Evolutionary conservation across 2,113 vertebrate genomes (phyloP).

Genomic region (Ancistrus triradiatus): DNA sequence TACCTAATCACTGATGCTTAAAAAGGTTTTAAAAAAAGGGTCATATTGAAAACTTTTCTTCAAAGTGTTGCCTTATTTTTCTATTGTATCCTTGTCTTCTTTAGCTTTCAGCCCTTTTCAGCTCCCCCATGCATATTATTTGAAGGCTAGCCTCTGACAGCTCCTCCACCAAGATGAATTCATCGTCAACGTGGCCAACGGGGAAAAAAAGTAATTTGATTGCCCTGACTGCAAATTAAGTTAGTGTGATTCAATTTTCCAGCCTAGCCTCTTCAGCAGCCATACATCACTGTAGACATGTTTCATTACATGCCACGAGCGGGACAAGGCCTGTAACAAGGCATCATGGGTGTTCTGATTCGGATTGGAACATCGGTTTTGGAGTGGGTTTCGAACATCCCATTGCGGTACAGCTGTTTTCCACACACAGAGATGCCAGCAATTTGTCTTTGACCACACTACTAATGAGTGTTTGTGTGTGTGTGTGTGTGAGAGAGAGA

Average conservation of each 20-base stretch:
- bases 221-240: conserved; percentile 78
- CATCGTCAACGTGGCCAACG: conserved; percentile 66
- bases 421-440: conserved; percentile 36
- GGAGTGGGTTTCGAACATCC: conserved; percentile 37
- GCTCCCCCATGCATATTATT: neutral
- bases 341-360: conserved; percentile 63
- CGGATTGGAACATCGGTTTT: conserved; percentile 67
- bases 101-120: neutral
- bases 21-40: too few relatives aligned
- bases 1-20: too few relatives aligned
- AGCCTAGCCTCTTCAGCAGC: conserved; percentile 71
- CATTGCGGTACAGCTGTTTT: conserved; percentile 37
- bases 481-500: too few relatives aligned
- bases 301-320: conserved; percentile 73
- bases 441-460: too few relatives aligned
- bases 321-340: conserved; percentile 61
- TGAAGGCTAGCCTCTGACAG: conserved; percentile 58
- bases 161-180: conserved; percentile 78
- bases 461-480: too few relatives aligned
- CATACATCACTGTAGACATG: conserved; percentile 78
- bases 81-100: conserved; percentile 47
- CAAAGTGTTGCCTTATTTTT: too few relatives aligned
- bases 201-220: conserved; percentile 80
- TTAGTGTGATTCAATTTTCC: conserved; percentile 82
- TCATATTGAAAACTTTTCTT: too few relatives aligned